Evolutionary conservation across 37 sponge, comb jelly and placozoan species (phyloP), one percentile per base, ranked within the genome.

Genomic region (Spongia lamella): DNA sequence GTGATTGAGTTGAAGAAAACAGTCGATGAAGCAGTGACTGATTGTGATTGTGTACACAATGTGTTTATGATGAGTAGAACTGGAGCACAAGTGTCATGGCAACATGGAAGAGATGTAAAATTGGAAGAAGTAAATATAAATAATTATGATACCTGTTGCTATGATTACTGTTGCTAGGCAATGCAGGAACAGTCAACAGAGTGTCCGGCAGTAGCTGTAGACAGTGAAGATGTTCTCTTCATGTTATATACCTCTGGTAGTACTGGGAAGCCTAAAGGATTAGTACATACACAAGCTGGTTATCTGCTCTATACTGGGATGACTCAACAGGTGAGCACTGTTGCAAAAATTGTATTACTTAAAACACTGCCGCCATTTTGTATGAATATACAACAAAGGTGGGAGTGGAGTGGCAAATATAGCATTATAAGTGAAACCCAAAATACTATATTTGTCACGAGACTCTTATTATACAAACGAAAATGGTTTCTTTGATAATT

Each of bases 241-340:
- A 88, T 97, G 92, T 77, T 97, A 47, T 94, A 97, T 70, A 97
- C 98, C 0, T 94, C 95, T 1, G 98, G 98, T 47, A 91, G 92
- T 79, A 97, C 98, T 77, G 98, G 98, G 1, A 89, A 88, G 19
- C 95, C 95, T 34, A 97, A 97, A 57, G 98, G 98, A 36, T 83
- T 97, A 21, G 64, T 93, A 19, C 97, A 97, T 87, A 94, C 98
- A 19, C 94, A 94, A 47, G 98, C 93, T 50, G 98, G 98, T 30
- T 97, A 97, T 68, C 79, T 97, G 33, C 85, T 94, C 54, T 94
- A 94, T 67, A 79, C 98, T 61, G 84, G 88, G 20, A 62, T 87
- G 22, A 97, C 98, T 35, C 92, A 92, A 29, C 71, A 97, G 65
- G 93, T 88, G 61, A 34, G 61, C 16, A 27, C 31, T 30, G 32